These are phyloP conservation scores for Clarias platycephalus DNA, from an alignment of 2,797 vertebrate genomes.

Conservation along the genomic window DNA sequence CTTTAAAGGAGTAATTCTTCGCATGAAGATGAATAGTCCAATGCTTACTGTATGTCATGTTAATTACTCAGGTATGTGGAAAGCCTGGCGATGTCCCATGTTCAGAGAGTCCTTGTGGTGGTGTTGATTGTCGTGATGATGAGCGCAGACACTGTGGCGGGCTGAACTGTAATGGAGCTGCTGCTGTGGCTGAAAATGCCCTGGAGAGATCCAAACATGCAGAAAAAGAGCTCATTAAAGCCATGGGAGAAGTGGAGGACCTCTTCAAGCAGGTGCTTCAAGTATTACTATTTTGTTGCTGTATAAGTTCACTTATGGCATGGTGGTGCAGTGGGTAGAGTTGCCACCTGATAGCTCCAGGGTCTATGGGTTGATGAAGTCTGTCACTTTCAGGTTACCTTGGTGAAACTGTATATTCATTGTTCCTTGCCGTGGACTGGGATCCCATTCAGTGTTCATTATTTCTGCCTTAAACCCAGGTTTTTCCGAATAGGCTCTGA, in stretches of 20 bases:
- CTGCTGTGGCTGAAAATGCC: constrained; percentile 80
- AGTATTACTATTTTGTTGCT: neutral
- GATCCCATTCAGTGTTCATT: neutral
- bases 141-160: constrained; percentile 91
- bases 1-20: neutral
- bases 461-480: neutral
- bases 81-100: constrained; percentile 81
- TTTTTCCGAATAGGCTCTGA: neutral
- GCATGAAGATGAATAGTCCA: neutral
- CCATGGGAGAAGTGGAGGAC: constrained; percentile 80
- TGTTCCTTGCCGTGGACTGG: neutral
- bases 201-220: constrained; percentile 85
- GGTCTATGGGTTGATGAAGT: neutral
- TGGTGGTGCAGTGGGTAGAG: neutral
- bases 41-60: constrained; percentile 13
- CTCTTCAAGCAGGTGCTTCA: constrained; percentile 80
- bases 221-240: constrained; percentile 86
- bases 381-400: neutral
- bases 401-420: neutral
- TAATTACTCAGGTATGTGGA: constrained; percentile 85
- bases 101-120: constrained; percentile 87
- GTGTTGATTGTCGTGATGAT: constrained; percentile 89
- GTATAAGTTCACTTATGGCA: neutral
- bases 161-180: constrained; percentile 86
- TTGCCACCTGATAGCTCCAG: neutral